Percentiles rank a stretch among this genome's conserved stretches.
Evolutionary conservation across 2,797 vertebrate species (phyloP).

Genomic region (Peromyscus melanophrys): DNA sequence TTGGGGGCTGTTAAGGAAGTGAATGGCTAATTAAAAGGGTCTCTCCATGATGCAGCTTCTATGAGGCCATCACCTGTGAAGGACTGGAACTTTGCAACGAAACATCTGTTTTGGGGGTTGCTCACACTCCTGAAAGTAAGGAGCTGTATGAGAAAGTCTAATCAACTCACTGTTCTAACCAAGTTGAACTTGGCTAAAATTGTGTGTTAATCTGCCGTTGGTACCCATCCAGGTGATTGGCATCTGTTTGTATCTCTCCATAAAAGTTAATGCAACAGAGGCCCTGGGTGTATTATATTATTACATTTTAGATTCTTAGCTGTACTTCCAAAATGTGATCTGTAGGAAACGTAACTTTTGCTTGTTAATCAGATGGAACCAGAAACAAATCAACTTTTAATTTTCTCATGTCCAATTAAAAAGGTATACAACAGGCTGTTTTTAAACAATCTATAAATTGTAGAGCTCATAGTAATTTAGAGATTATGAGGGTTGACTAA

Average conservation of each 20-base stretch:
- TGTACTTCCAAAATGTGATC: not conserved
- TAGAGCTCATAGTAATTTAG: not conserved
- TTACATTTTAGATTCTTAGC: not conserved
- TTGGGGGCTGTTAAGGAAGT: no score
- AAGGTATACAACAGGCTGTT: not conserved
- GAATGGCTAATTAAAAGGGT: not conserved
- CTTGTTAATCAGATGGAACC: not conserved
- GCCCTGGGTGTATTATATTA: not conserved
- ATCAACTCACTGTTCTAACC: not conserved
- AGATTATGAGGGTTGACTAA: no score
- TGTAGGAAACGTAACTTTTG: not conserved
- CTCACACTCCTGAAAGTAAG: not conserved
- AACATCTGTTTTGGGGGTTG: not conserved
- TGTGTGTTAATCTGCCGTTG: not conserved
- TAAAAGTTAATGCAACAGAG: not conserved
- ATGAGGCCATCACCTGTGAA: not conserved
- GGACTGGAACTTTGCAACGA: not conserved
- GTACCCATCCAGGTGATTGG: not conserved
- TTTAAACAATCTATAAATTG: not conserved
- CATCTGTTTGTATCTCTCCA: not conserved
- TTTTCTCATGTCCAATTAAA: not conserved
- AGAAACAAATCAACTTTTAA: not conserved
- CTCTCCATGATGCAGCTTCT: not conserved
- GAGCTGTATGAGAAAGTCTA: not conserved
- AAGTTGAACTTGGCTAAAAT: not conserved